phyloP scores from a whole-genome alignment of 2,797 vertebrate species.

The Crocodylus rhombifer region DNA sequence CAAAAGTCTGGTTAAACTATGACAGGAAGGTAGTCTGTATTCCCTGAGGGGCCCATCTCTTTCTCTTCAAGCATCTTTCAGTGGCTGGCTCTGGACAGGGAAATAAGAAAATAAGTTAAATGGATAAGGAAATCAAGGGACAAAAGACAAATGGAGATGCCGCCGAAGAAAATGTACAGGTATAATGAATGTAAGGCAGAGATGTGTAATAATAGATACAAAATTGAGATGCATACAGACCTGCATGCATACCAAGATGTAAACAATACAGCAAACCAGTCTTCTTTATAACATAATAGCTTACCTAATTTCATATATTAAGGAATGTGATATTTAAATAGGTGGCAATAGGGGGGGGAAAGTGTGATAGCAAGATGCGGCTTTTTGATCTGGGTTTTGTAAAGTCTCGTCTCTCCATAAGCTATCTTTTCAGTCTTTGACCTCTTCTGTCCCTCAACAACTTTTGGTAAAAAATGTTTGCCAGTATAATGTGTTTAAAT shows the following conservation, averaged over 20 bases:
- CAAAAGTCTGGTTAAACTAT: constrained; percentile 6
- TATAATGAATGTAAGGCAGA: fast-evolving
- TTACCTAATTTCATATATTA: neutral
- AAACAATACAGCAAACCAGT: fast-evolving
- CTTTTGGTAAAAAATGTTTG: neutral
- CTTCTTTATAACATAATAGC: neutral
- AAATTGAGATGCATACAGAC: neutral
- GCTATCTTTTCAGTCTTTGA: constrained; percentile 5
- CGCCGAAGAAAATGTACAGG: neutral
- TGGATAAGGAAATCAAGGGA: neutral
- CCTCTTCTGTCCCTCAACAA: neutral
- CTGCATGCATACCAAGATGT: neutral
- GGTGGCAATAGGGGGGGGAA: neutral
- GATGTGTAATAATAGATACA: neutral
- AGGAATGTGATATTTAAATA: neutral
- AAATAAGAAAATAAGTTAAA: constrained; percentile 27
- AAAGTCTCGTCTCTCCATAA: neutral
- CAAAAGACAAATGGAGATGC: neutral
- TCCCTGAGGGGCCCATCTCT: constrained; percentile 17
- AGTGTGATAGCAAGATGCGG: constrained; percentile 24
- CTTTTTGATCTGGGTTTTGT: neutral
- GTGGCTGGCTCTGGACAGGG: constrained; percentile 23
- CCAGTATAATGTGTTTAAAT: constrained; percentile 46
- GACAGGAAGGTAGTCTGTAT: constrained; percentile 16
- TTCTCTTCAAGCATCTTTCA: constrained; percentile 24